These are phyloP conservation scores for Philaenus spumarius DNA, from an alignment of 1,140 invertebrate genomes.

Conservation along the genomic window DNA sequence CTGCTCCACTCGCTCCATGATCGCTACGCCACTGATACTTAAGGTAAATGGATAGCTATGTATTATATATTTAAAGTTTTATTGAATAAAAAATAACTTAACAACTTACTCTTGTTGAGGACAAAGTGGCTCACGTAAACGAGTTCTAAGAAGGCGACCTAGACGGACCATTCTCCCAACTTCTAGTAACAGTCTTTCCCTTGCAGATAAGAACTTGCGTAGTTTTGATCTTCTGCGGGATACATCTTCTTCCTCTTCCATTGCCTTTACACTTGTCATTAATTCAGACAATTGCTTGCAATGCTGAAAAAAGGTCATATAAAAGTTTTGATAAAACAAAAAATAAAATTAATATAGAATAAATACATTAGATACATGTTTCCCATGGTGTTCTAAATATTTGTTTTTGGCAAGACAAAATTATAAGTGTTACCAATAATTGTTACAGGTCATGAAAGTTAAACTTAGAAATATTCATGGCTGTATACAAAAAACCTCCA, in stretches of 20 bases:
- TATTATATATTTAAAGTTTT: too few species aligned
- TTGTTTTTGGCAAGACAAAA: too few species aligned
- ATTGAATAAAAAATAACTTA: neutral
- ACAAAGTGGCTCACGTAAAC: conserved; percentile 56
- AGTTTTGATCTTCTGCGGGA: conserved; percentile 22
- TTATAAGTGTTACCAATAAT: too few species aligned
- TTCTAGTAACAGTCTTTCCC: conserved; percentile 63
- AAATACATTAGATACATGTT: neutral
- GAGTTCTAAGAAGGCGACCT: conserved; percentile 57
- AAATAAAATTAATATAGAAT: neutral
- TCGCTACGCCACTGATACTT: too few species aligned
- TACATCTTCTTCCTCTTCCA: conserved; percentile 16
- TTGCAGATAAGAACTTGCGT: conserved; percentile 46
- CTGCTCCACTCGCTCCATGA: too few species aligned
- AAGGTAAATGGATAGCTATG: too few species aligned
- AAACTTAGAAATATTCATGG: too few species aligned
- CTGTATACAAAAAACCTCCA: too few species aligned
- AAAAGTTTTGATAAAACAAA: too few species aligned
- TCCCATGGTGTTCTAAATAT: too few species aligned
- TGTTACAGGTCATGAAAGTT: too few species aligned
- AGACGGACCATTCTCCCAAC: conserved; percentile 65
- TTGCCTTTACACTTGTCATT: conserved; percentile 27
- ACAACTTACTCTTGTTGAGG: conserved; percentile 38
- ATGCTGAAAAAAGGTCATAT: conserved; percentile 45
- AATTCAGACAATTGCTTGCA: conserved; percentile 51